Base-by-base conservation (phyloP, 2,113 vertebrate genomes). In the Neopipo cinnamomea region DNA sequence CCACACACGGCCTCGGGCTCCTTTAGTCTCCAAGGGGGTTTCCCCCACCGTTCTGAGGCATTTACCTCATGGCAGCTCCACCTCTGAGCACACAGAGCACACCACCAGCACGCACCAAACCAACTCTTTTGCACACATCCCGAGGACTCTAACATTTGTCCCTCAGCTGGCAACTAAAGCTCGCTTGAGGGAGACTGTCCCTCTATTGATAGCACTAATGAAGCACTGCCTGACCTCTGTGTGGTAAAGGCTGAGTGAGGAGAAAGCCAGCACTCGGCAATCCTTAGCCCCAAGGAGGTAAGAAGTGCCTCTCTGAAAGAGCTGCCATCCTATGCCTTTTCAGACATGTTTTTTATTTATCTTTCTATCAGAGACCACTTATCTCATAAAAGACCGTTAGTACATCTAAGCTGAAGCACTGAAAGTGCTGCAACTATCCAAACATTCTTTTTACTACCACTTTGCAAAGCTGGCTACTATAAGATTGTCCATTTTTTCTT, bases 371-470 rank as follows among this genome's bases (percentile, higher is more conserved):
- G 88, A 85, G 39, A 58, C 44, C 72, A 77, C 74, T 90, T 61
- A 62, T 21, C 47, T 52, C 70, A 81, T 41, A 81, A 56, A 78
- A 91, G 42, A 53, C 30, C 52, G 82, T 94, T 92, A 78, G n/a
- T 67, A 55, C 39, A 71, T 84, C 52, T 59, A 78, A 78, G 52
- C 41, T 35, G 46, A 56, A 80, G 59, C 72, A 77, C 2, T 67
- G 42, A 77, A 56, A 84, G 47, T 81, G 56, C 65, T 56, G 44
- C 8, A 10, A 68, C 28, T 44, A 55, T 56, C 87, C 62, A 91
- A 47, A 71, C 1, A 3, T 14, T 33, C 47, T 49, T 80, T 83
- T 42, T 30, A 77, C 55, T 37, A 55, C 33, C 37, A 24, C 18
- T n/a, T 84, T 65, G 73, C 35, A 77, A 77, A 63, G 27, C 3